Percentiles rank a stretch among this genome's conserved stretches.
phyloP scores from a whole-genome alignment of 1,140 invertebrate genomes.

The Eulimnadia texana region DNA sequence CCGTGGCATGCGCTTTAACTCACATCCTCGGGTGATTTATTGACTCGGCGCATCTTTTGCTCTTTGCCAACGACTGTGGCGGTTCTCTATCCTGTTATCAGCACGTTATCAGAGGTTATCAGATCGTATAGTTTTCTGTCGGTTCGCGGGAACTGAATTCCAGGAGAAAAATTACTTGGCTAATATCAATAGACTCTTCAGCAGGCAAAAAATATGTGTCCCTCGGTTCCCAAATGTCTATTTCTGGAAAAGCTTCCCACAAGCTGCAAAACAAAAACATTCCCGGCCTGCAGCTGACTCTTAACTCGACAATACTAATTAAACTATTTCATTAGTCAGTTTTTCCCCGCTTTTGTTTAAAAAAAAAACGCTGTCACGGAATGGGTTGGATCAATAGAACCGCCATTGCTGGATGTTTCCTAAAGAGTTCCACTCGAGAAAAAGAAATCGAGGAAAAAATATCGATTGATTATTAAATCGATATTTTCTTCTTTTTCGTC shows the following conservation, averaged over 20 bases:
- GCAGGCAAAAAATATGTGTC: too few relatives aligned
- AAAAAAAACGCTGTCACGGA: neutral
- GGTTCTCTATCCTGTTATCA: neutral
- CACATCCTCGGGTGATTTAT: neutral
- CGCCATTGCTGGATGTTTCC: neutral
- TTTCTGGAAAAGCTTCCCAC: too few relatives aligned
- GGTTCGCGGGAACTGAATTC: too few relatives aligned
- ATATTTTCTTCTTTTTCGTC: neutral
- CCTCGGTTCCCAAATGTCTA: too few relatives aligned
- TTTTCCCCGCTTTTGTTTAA: neutral
- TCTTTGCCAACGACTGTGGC: neutral
- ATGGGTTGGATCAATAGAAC: neutral
- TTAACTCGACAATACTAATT: neutral
- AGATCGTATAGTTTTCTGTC: too few relatives aligned
- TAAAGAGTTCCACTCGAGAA: neutral
- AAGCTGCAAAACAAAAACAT: too few relatives aligned
- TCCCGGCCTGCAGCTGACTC: too few relatives aligned
- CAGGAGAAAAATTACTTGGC: too few relatives aligned
- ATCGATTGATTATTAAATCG: neutral
- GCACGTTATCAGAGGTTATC: neutral
- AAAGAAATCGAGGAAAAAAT: neutral
- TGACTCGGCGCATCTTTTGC: neutral
- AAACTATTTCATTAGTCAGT: neutral
- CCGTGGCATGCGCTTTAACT: neutral
- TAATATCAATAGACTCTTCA: too few relatives aligned